phyloP scores from a whole-genome alignment of 2,888 invertebrate genomes.

The Ypsolopha sequella region DNA sequence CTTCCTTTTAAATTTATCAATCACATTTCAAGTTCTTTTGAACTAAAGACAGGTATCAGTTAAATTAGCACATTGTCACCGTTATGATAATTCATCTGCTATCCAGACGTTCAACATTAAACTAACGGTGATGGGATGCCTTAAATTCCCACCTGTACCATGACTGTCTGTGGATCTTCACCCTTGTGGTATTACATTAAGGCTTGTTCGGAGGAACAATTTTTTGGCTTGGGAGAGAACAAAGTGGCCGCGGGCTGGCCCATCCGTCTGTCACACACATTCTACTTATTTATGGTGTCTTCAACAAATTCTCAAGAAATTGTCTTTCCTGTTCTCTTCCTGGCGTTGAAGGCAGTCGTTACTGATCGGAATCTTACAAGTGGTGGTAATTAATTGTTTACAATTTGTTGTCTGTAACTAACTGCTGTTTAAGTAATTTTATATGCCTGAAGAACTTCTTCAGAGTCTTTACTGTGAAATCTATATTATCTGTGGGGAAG shows the following conservation, averaged over 20 bases:
- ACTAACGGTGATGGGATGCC: slow-evolving; percentile 12
- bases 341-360: no score
- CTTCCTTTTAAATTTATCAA: no score
- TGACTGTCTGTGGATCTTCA: slow-evolving; percentile 3
- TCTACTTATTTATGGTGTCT: slow-evolving; percentile 6
- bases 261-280: slow-evolving; percentile 6
- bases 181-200: not conserved
- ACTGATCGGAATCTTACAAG: no score
- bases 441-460: no score
- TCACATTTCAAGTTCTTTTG: no score
- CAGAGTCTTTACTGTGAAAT: no score
- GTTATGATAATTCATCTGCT: slow-evolving; percentile 1
- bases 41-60: not conserved
- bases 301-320: slow-evolving; percentile 9
- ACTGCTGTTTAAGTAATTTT: no score
- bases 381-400: no score
- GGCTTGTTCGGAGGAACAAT: not conserved
- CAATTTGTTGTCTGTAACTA: no score
- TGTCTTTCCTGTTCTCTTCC: slow-evolving; percentile 2
- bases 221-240: not conserved
- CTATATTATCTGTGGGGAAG: no score
- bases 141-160: slow-evolving; percentile 11
- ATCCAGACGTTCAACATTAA: slow-evolving; percentile 6
- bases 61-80: slow-evolving; percentile 3
- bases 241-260: slow-evolving; percentile 2